phyloP scores from a whole-genome alignment of 2,113 vertebrate genomes.

The Aplodontia rufa region DNA sequence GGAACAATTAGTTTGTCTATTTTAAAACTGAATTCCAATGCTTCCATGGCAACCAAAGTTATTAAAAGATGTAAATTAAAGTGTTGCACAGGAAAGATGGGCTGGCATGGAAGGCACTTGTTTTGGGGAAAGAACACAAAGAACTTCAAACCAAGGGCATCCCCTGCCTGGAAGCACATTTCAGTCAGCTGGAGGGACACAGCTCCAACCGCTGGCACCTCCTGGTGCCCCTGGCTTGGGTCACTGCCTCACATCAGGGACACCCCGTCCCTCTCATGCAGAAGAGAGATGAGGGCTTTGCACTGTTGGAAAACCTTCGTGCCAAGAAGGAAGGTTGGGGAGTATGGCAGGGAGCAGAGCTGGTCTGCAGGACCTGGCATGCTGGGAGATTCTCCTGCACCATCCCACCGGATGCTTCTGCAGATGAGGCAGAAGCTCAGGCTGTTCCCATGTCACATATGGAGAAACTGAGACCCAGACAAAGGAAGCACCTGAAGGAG shows the following conservation, averaged over 20 bases:
- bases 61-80: slow-evolving; percentile 80
- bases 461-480: background rate
- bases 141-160: slow-evolving; percentile 19
- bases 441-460: background rate
- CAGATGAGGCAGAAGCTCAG: background rate
- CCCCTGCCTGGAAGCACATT: background rate
- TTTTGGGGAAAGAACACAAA: slow-evolving; percentile 55
- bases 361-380: background rate
- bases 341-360: background rate
- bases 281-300: background rate
- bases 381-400: background rate
- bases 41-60: slow-evolving; percentile 83
- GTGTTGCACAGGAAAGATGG: slow-evolving; percentile 61
- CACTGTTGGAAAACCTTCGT: background rate
- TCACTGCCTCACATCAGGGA: background rate
- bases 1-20: slow-evolving; percentile 82
- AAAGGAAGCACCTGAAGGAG: background rate
- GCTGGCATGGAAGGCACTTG: slow-evolving; percentile 54
- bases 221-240: rapidly evolving
- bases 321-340: background rate
- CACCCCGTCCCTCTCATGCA: background rate
- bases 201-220: background rate
- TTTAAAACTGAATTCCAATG: slow-evolving; percentile 79
- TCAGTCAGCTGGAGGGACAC: background rate
- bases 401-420: background rate